Percentiles rank a stretch among this genome's conserved stretches.
Evolutionary conservation across 2,888 invertebrate species (phyloP).

Genomic region (Ptycholaimellus sp.): DNA sequence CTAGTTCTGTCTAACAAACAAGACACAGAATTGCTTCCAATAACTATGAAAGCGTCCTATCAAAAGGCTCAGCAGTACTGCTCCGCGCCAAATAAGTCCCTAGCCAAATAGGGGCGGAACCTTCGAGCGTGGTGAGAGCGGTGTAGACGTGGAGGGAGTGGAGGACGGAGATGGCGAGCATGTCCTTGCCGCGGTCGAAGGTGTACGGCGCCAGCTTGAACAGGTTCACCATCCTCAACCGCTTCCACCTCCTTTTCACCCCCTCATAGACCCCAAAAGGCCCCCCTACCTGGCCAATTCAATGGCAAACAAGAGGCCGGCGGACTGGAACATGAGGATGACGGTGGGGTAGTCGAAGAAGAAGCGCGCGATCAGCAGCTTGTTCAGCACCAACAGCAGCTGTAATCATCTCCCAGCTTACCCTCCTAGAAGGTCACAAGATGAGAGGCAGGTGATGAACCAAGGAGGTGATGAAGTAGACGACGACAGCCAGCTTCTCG

Average conservation of each 20-base stretch:
- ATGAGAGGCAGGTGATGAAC: too few relatives aligned
- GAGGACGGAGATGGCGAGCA: constrained; percentile 31
- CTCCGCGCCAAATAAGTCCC: too few relatives aligned
- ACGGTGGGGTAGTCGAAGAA: constrained; percentile 33
- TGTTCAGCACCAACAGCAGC: constrained; percentile 30
- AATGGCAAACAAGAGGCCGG: constrained; percentile 27
- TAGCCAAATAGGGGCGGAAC: too few relatives aligned
- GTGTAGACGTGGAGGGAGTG: constrained; percentile 31
- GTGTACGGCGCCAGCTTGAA: constrained; percentile 26
- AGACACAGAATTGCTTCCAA: too few relatives aligned
- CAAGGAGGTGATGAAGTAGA: too few relatives aligned
- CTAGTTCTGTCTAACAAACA: too few relatives aligned
- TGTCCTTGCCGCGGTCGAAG: constrained; percentile 26
- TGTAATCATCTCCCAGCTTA: constrained; percentile 20
- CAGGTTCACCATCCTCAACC: constrained; percentile 15
- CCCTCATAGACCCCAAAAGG: background rate
- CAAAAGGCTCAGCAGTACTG: too few relatives aligned
- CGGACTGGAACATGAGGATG: constrained; percentile 32
- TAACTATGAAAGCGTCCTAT: too few relatives aligned
- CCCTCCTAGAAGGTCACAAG: too few relatives aligned
- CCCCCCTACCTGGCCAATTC: constrained; percentile 22
- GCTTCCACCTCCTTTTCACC: background rate
- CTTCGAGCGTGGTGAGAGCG: constrained; percentile 31
- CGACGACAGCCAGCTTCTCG: too few relatives aligned
- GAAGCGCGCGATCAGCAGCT: constrained; percentile 26